Evolutionary conservation across 2,113 vertebrate species (phyloP).

Genomic region (Lota lota): DNA sequence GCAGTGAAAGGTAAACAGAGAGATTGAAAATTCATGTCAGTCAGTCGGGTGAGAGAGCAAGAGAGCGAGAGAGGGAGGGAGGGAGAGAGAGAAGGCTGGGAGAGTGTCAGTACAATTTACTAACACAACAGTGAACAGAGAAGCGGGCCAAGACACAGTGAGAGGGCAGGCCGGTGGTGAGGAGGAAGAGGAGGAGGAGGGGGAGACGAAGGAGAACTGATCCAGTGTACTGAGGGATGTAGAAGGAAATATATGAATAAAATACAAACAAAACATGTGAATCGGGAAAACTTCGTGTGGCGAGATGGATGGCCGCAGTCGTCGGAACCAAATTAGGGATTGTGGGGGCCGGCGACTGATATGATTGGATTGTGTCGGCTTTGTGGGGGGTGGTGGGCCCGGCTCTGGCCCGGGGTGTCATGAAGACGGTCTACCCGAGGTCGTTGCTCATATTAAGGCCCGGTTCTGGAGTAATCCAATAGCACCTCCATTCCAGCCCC

Average conservation of each 20-base stretch:
- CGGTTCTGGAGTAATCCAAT: conserved; percentile 62
- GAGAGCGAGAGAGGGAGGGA: conserved; percentile 37
- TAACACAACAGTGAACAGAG: conserved; percentile 79
- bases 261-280: conserved; percentile 12
- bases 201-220: no score
- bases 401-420: conserved; percentile 50
- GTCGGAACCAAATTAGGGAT: conserved; percentile 47
- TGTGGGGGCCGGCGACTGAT: conserved; percentile 10
- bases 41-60: conserved; percentile 73
- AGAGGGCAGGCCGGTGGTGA: conserved; percentile 35
- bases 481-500: conserved; percentile 34
- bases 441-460: conserved; percentile 63
- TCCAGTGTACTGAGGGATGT: conserved; percentile 46
- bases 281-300: conserved; percentile 3
- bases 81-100: conserved; percentile 39
- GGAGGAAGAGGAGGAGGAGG: conserved; percentile 18
- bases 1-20: conserved; percentile 81
- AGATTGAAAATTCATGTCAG: conserved; percentile 83
- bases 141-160: conserved; percentile 63
- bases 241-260: not conserved
- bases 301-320: conserved; percentile 27
- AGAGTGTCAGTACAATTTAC: conserved; percentile 78
- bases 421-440: conserved; percentile 52
- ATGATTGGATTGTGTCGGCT: conserved; percentile 11
- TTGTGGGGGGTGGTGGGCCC: conserved; percentile 49